phyloP scores from a whole-genome alignment of 2,888 invertebrate species.

The Brachycybe producta region DNA sequence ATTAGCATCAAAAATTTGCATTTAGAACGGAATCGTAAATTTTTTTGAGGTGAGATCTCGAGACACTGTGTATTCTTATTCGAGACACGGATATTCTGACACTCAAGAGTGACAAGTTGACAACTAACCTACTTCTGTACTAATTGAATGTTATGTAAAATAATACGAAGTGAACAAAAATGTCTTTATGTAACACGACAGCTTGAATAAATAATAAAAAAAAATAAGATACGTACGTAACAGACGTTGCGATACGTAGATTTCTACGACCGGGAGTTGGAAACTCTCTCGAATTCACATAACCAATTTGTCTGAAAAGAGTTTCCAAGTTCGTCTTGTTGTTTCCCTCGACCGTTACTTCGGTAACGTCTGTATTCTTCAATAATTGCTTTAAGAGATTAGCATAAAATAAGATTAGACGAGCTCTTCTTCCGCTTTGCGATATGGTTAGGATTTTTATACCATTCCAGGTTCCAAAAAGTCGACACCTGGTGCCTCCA shows the following conservation, averaged over 20 bases:
- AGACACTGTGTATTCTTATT: no score
- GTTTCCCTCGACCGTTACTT: slow-evolving; percentile 81
- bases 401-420: neutral
- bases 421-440: neutral
- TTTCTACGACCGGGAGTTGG: slow-evolving; percentile 92
- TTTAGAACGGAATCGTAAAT: neutral
- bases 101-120: no score
- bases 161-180: neutral
- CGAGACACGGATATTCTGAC: no score
- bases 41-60: no score
- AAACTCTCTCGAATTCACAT: slow-evolving; percentile 77
- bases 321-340: slow-evolving; percentile 81
- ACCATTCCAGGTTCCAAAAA: slow-evolving; percentile 63
- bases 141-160: neutral
- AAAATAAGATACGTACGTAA: slow-evolving; percentile 45
- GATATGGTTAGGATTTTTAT: slow-evolving; percentile 19
- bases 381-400: slow-evolving; percentile 18
- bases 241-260: slow-evolving; percentile 63
- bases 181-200: no score
- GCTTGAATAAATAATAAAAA: neutral
- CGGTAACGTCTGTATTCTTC: slow-evolving; percentile 50
- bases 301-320: slow-evolving; percentile 71
- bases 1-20: neutral
- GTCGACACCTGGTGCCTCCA: slow-evolving; percentile 61
- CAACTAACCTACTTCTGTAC: no score